Conservation (phyloP, 2,797 vertebrate genomes). For the Pangasius larnaudii region DNA sequence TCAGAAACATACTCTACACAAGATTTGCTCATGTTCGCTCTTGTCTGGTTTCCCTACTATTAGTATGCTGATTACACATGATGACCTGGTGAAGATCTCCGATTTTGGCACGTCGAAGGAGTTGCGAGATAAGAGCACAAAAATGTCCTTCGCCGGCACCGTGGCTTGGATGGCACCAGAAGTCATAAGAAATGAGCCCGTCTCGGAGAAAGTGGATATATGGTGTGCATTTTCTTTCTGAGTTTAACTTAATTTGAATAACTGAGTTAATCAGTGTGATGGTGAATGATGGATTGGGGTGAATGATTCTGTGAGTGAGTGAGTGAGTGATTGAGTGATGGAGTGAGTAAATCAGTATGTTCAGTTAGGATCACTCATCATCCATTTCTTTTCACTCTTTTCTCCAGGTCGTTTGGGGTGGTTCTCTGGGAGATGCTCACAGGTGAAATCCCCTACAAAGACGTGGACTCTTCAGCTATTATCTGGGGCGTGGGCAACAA, state of each 20-base stretch:
- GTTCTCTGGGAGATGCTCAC: constrained; percentile 97
- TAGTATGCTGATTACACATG: constrained; percentile 97
- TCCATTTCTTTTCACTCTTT: not conserved
- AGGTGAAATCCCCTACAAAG: constrained; percentile 96
- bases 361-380: not conserved
- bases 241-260: no score
- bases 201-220: constrained; percentile 98
- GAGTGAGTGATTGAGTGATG: not conserved
- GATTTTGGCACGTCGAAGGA: constrained; percentile 98
- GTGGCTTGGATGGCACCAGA: constrained; percentile 99
- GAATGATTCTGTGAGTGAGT: not conserved
- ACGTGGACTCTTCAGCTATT: constrained; percentile 95
- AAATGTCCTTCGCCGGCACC: constrained; percentile 97
- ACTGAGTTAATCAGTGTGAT: not conserved
- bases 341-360: not conserved
- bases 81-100: constrained; percentile 97
- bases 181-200: constrained; percentile 95
- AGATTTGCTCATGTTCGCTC: not conserved
- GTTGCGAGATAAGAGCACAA: constrained; percentile 96
- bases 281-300: not conserved
- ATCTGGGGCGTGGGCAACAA: constrained; percentile 99
- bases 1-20: not conserved
- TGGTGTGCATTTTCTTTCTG: constrained; percentile 78
- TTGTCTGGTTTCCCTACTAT: constrained; percentile 20
- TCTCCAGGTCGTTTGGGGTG: constrained; percentile 91